phyloP scores from a whole-genome alignment of 1,140 invertebrate genomes.

The Diprion similis region DNA sequence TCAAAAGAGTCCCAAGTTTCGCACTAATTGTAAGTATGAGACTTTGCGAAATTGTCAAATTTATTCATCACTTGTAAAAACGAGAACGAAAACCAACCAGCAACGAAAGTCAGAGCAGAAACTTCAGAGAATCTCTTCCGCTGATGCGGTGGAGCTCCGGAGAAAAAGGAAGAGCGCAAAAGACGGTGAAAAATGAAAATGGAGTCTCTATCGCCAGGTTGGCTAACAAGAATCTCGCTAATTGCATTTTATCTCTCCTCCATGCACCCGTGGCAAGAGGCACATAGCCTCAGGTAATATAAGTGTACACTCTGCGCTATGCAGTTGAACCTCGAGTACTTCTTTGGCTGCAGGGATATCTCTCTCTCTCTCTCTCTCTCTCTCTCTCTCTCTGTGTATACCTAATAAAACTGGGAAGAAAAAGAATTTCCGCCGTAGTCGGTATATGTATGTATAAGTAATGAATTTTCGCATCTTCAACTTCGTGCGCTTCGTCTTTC shows the following conservation, averaged over 20 bases:
- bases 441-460: background rate
- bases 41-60: background rate
- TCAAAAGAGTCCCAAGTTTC: too few species aligned
- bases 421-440: background rate
- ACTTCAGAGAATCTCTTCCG: too few species aligned
- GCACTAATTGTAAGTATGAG: background rate
- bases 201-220: background rate
- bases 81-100: too few species aligned
- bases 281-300: slow-evolving; percentile 4
- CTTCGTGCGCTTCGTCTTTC: background rate
- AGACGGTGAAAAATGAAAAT: background rate
- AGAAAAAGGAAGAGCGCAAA: too few species aligned
- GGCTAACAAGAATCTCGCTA: slow-evolving; percentile 7
- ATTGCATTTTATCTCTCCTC: slow-evolving; percentile 1
- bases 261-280: background rate
- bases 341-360: background rate
- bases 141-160: too few species aligned
- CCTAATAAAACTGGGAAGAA: background rate
- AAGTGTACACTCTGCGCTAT: background rate
- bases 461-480: background rate
- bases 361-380: too few species aligned
- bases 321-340: background rate
- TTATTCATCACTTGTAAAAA: too few species aligned
- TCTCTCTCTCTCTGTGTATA: background rate
- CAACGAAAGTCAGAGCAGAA: too few species aligned